These are phyloP conservation scores for Hydropsyche tenuis DNA, from an alignment of 1,140 invertebrate genomes.

Conservation along the genomic window DNA sequence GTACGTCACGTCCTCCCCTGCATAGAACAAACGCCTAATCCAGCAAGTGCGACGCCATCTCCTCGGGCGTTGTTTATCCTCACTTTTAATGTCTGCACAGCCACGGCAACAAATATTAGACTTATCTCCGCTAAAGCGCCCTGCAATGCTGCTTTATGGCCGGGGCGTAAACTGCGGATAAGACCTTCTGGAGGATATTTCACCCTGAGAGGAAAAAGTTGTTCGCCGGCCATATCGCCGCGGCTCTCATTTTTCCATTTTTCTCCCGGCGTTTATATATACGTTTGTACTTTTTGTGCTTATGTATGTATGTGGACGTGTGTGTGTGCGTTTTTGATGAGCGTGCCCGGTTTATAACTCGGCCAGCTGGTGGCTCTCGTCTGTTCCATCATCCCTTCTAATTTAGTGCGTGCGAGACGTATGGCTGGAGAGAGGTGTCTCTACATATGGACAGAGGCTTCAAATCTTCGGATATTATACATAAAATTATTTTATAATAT, in stretches of 20 bases:
- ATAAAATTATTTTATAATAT: too few species aligned
- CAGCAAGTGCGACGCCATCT: conserved; percentile 18
- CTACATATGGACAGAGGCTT: too few species aligned
- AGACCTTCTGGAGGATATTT: conserved; percentile 28
- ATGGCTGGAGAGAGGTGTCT: neutral
- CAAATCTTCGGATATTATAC: too few species aligned
- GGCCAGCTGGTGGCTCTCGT: conserved; percentile 26
- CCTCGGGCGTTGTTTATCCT: conserved; percentile 21
- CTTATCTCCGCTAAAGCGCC: conserved; percentile 31
- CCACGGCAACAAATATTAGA: conserved; percentile 31
- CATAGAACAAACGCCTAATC: neutral
- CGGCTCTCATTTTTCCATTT: conserved; percentile 18
- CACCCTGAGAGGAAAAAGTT: conserved; percentile 27
- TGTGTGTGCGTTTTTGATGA: conserved; percentile 29
- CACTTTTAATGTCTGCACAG: conserved; percentile 25
- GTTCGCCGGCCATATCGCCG: conserved; percentile 19
- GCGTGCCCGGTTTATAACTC: conserved; percentile 32
- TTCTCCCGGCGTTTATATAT: neutral
- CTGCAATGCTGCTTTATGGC: conserved; percentile 29
- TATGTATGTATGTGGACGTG: neutral
- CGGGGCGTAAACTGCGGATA: conserved; percentile 31
- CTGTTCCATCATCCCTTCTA: conserved; percentile 31
- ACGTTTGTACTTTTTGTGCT: neutral
- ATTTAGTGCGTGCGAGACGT: conserved; percentile 21
- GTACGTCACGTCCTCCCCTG: too few species aligned